phyloP scores from a whole-genome alignment of 2,797 vertebrate genomes.

The Dipus sagitta region DNA sequence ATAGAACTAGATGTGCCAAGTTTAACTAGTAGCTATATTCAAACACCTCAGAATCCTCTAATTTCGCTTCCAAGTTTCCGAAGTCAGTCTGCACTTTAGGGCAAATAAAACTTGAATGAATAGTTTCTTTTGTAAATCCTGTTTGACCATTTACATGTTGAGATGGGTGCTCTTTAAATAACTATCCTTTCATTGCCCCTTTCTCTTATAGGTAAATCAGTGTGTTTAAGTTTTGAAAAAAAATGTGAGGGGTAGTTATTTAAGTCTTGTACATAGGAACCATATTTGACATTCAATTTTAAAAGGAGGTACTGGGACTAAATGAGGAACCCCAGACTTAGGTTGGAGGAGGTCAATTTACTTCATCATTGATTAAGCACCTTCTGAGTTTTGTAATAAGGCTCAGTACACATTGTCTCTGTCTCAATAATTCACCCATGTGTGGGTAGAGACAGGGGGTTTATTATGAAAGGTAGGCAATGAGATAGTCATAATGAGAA shows the following conservation, averaged over 20 bases:
- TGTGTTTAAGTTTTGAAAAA: background rate
- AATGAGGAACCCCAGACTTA: background rate
- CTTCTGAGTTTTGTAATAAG: background rate
- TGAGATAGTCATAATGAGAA: background rate
- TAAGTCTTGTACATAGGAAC: background rate
- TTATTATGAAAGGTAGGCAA: background rate
- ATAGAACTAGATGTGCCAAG: background rate
- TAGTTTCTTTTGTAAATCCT: background rate
- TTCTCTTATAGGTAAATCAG: background rate
- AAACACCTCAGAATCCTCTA: background rate
- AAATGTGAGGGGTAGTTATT: background rate
- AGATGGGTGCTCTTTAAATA: background rate
- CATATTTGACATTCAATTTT: constrained; percentile 27
- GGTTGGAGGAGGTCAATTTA: background rate
- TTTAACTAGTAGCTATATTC: background rate
- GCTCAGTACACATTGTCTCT: background rate
- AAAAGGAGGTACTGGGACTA: background rate
- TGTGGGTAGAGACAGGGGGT: background rate
- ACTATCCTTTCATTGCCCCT: background rate
- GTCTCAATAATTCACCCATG: background rate
- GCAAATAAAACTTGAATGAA: background rate
- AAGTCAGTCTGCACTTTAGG: background rate
- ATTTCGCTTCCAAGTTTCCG: background rate
- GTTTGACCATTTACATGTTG: background rate
- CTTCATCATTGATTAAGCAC: background rate